A percentile compares a stretch with the other conserved stretches of the same genome.
These are phyloP conservation scores for Thalassaphorura encarpata DNA, from an alignment of 1,140 invertebrate species.

Conservation along the genomic window DNA sequence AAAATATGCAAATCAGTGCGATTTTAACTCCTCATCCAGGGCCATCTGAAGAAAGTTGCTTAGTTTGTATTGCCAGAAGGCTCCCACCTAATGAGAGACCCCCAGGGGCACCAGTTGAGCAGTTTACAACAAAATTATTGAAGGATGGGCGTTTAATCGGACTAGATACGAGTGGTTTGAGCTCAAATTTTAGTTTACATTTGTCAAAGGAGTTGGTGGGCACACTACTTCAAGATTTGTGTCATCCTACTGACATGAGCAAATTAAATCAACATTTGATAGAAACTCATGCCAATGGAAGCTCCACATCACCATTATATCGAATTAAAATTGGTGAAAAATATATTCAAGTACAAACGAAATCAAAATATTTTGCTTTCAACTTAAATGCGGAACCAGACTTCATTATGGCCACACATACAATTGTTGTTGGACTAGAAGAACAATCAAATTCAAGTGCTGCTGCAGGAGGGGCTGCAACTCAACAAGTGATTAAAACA, in stretches of 20 bases:
- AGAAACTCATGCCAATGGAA: conserved; percentile 56
- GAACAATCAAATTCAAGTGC: not conserved
- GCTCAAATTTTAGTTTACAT: not conserved
- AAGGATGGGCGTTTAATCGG: conserved; percentile 68
- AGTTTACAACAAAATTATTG: conserved; percentile 87
- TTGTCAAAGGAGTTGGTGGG: conserved; percentile 51
- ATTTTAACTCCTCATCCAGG: conserved; percentile 34
- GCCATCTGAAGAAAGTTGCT: conserved; percentile 43
- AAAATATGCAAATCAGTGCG: conserved; percentile 37
- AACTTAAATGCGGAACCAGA: conserved; percentile 59
- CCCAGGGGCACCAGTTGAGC: conserved; percentile 55
- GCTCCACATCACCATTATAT: conserved; percentile 62
- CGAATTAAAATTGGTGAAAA: conserved; percentile 63
- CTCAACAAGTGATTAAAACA: not conserved
- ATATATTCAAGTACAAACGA: conserved; percentile 74
- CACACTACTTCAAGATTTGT: conserved; percentile 61
- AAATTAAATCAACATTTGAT: conserved; percentile 62
- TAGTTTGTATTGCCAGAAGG: conserved; percentile 71
- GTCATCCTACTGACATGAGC: conserved; percentile 57
- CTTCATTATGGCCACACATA: conserved; percentile 85
- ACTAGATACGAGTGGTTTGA: conserved; percentile 59
- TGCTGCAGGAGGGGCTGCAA: no score
- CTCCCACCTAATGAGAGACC: conserved; percentile 73
- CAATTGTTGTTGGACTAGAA: conserved; percentile 50
- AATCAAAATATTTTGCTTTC: conserved; percentile 69